Evolutionary conservation across 2,113 vertebrate species (phyloP).

Genomic region (Tauraco erythrolophus): DNA sequence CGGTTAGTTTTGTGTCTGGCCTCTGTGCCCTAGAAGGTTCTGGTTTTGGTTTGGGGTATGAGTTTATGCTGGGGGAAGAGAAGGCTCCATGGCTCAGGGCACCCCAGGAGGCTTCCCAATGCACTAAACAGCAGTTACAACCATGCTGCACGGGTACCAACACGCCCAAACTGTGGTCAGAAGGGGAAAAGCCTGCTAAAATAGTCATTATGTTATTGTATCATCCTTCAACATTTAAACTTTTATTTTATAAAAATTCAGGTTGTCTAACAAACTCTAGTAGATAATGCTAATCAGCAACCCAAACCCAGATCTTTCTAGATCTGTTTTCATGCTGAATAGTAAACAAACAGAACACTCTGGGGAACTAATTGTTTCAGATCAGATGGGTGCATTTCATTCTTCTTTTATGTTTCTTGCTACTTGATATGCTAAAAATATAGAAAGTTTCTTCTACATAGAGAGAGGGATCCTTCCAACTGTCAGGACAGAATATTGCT

Average conservation of each 20-base stretch:
- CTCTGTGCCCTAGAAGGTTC: not conserved
- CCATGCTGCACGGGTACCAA: not conserved
- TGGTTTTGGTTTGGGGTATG: not conserved
- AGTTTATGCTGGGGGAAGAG: not conserved
- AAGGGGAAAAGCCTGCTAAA: not conserved
- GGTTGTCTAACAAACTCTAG: not conserved
- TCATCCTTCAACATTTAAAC: not conserved
- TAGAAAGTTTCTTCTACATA: not conserved
- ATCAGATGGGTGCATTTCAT: not conserved
- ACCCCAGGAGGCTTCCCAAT: not conserved
- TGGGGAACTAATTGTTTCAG: not conserved
- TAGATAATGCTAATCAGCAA: not conserved
- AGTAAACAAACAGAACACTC: not conserved
- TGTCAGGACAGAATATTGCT: not conserved
- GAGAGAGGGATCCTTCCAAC: not conserved
- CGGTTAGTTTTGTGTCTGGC: not conserved
- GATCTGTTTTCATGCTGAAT: not conserved
- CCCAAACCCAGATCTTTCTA: not conserved
- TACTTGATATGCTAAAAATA: not conserved
- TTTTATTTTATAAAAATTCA: not conserved
- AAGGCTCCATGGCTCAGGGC: not conserved
- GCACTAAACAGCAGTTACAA: not conserved
- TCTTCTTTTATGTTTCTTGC: not conserved
- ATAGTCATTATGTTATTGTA: not conserved
- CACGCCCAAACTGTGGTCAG: rapidly evolving